Evolutionary conservation across 2,888 invertebrate genomes (phyloP).

Genomic region (Zelleria hepariella): DNA sequence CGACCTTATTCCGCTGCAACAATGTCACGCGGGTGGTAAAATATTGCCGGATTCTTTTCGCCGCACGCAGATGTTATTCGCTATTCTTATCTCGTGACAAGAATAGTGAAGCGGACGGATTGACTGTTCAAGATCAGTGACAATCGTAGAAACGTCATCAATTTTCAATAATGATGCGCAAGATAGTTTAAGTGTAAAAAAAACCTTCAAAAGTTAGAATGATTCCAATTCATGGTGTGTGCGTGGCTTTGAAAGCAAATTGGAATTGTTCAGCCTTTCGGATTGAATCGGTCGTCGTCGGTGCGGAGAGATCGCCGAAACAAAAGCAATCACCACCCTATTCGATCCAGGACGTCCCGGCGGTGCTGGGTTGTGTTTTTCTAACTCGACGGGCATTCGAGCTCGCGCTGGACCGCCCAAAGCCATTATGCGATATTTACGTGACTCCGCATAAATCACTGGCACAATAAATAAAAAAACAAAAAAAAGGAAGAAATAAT

Average conservation of each 20-base stretch:
- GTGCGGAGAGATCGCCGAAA: neutral
- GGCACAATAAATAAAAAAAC: slow-evolving; percentile 24
- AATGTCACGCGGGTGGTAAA: slow-evolving; percentile 3
- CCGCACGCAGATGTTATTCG: neutral
- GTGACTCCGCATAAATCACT: slow-evolving; percentile 47
- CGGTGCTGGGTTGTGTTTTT: neutral
- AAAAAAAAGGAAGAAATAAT: slow-evolving; percentile 26
- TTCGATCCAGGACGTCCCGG: neutral
- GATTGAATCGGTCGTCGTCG: neutral
- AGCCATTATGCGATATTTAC: slow-evolving; percentile 33
- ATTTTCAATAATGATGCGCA: too few species aligned
- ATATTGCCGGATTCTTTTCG: neutral
- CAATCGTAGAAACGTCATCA: too few species aligned
- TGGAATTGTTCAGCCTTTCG: neutral
- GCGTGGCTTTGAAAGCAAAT: neutral
- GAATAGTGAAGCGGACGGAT: neutral
- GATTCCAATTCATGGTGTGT: neutral
- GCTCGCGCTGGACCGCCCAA: slow-evolving; percentile 16
- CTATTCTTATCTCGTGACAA: neutral
- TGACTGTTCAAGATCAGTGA: too few species aligned
- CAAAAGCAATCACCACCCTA: slow-evolving; percentile 3
- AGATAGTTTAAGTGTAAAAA: too few species aligned
- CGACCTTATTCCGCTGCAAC: slow-evolving; percentile 2
- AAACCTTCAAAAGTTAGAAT: too few species aligned
- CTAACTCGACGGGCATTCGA: slow-evolving; percentile 12